Base-by-base conservation (phyloP, 2,797 vertebrate species). In the Heliangelus exortis region DNA sequence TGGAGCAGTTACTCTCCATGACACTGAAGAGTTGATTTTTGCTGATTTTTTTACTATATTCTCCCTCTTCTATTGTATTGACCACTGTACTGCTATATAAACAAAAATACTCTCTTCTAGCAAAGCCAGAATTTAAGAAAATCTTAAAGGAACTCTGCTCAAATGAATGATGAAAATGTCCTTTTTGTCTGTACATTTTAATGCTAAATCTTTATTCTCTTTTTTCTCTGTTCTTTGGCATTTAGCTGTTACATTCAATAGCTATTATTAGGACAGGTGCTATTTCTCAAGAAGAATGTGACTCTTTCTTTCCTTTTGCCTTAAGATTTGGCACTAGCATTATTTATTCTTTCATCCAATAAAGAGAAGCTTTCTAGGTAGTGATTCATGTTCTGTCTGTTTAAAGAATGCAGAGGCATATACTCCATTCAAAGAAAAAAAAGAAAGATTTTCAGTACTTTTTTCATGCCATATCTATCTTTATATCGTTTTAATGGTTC, bases 401-500 rank as follows among this genome's bases (percentile, higher is more conserved):
- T 88, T 95, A 92, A 89, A 85, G 73, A 95, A 91, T 93, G 82
- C 69, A 73, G 51, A 85, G 76, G 31, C 72, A 87, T 90, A 81
- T 57, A 89, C 39, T 79, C n/a, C 22, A 26, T 88, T 86, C 51
- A 84, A 58, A 87, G 13, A 5, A 26, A 4, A 61, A 61, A 33
- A 41, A 75, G 83, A 83, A 61, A 50, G 2, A 16, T 54, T 74
- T 71, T 81, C 43, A 21, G 65, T 26, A 9, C 67, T 84, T 90
- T 84, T 53, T 81, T 92, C 39, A 72, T 91, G 43, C 72, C 65
- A 72, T 75, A 31, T 48, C 68, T 94, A 31, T 84, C 69, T 92
- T 85, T 89, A 81, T 84, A 93, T 94, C 58, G 80, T 91, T 83
- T 91, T 91, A 94, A 87, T 63, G 22, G 21, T 93, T 89, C 62